Evolutionary conservation across 2,888 invertebrate species (phyloP).

Genomic region (Elysia crispata): DNA sequence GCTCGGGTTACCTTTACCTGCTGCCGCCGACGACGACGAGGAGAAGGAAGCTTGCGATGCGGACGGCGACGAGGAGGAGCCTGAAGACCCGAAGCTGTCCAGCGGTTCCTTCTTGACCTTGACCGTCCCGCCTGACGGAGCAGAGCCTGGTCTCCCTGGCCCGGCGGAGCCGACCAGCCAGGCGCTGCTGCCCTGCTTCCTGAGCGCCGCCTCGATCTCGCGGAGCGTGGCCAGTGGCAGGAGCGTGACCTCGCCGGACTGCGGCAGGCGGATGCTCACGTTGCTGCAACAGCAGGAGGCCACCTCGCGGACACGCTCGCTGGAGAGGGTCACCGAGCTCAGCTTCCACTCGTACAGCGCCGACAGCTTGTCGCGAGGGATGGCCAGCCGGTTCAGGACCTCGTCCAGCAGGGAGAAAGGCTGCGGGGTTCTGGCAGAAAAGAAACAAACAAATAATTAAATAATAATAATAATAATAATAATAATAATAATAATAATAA

Average conservation of each 20-base stretch:
- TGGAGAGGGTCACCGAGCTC: conserved; percentile 41
- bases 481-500: too few relatives aligned
- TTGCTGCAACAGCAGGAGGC: conserved; percentile 50
- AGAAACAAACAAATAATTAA: too few relatives aligned
- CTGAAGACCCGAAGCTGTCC: neutral
- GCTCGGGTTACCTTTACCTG: too few relatives aligned
- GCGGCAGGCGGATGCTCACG: conserved; percentile 47
- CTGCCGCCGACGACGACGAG: too few relatives aligned
- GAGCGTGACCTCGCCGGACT: conserved; percentile 42
- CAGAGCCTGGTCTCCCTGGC: too few relatives aligned
- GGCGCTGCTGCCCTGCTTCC: conserved; percentile 19
- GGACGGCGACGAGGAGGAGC: neutral
- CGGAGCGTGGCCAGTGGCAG: conserved; percentile 41
- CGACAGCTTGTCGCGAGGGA: conserved; percentile 41
- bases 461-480: too few relatives aligned
- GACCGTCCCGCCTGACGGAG: too few relatives aligned
- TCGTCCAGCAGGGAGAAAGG: conserved; percentile 48
- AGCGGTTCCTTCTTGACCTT: conserved; percentile 27
- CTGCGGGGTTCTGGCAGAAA: conserved; percentile 40
- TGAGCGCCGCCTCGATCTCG: conserved; percentile 40
- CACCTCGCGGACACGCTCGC: conserved; percentile 47
- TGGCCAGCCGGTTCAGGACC: conserved; percentile 35
- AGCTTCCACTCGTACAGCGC: conserved; percentile 39
- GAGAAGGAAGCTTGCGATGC: neutral
- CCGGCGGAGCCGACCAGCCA: neutral